Percentiles rank a stretch among this genome's conserved stretches.
These are phyloP conservation scores for Drosophila athabasca DNA, from an alignment of 1,140 invertebrate species.

Conservation along the genomic window DNA sequence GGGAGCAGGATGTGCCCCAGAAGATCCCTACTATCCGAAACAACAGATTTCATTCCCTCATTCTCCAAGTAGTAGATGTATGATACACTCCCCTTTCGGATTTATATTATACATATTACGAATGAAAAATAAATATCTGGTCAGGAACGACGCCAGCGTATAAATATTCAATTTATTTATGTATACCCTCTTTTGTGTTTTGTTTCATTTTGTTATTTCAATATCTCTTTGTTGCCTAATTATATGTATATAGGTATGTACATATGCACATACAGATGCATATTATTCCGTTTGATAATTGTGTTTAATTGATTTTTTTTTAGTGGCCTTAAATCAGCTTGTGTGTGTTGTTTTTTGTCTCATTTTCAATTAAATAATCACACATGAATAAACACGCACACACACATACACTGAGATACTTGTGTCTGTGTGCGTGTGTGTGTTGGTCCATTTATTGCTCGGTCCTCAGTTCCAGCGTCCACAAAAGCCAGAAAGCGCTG, in stretches of 20 bases:
- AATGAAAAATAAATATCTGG: no score
- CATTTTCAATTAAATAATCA: constrained; percentile 49
- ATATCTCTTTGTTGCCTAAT: no score
- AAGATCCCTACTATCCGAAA: no score
- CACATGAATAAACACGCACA: constrained; percentile 23
- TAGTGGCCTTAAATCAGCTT: constrained; percentile 41
- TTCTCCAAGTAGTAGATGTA: no score
- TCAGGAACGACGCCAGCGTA: no score
- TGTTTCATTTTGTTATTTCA: no score
- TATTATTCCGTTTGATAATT: not conserved
- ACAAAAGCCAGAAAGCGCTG: constrained; percentile 53
- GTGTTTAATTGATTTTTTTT: constrained; percentile 25
- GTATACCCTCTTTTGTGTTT: no score
- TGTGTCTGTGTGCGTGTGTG: constrained; percentile 29
- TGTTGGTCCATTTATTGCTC: constrained; percentile 32
- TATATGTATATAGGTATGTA: not conserved
- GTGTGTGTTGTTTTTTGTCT: constrained; percentile 24
- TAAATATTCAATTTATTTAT: no score
- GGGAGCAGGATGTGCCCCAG: no score
- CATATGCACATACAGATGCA: not conserved
- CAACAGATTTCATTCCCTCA: no score
- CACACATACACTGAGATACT: constrained; percentile 4
- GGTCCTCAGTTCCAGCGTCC: not conserved
- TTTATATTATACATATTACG: no score
- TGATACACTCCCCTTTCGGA: no score